Evolutionary conservation across 1,140 invertebrate genomes (phyloP).

Genomic region (Conopomorpha cramerella): DNA sequence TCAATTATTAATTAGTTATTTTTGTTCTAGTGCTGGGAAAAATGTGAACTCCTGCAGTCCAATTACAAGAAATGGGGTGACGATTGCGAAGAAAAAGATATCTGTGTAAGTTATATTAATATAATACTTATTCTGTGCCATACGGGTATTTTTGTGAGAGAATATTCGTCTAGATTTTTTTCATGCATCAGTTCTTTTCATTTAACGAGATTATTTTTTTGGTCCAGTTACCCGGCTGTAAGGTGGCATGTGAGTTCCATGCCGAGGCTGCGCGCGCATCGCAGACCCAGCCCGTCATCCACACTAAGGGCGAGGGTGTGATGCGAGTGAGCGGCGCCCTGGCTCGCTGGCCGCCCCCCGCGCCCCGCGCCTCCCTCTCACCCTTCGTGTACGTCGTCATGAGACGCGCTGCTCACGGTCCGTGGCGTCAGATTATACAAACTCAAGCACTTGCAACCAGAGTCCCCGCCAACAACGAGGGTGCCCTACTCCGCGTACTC

Average conservation of each 20-base stretch:
- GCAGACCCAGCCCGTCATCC: slow-evolving; percentile 67
- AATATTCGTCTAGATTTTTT: too few species aligned
- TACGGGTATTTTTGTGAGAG: slow-evolving; percentile 4
- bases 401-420: slow-evolving; percentile 62
- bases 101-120: slow-evolving; percentile 66
- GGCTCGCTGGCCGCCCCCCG: slow-evolving; percentile 65
- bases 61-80: slow-evolving; percentile 74
- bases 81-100: slow-evolving; percentile 70
- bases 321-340: slow-evolving; percentile 62
- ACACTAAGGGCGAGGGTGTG: slow-evolving; percentile 68
- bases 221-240: slow-evolving; percentile 70
- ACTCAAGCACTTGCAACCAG: slow-evolving; percentile 64
- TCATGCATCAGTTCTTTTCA: slow-evolving; percentile 2
- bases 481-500: slow-evolving; percentile 65
- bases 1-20: slow-evolving; percentile 12
- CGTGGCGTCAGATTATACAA: slow-evolving; percentile 71
- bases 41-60: slow-evolving; percentile 75
- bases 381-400: slow-evolving; percentile 73
- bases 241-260: slow-evolving; percentile 71
- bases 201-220: slow-evolving; percentile 15
- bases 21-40: slow-evolving; percentile 79
- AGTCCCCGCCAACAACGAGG: slow-evolving; percentile 63
- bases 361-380: slow-evolving; percentile 51
- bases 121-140: slow-evolving; percentile 1
- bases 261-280: slow-evolving; percentile 62